Base-by-base conservation (phyloP, 2,888 invertebrate species). In the Nesidiocoris tenuis region DNA sequence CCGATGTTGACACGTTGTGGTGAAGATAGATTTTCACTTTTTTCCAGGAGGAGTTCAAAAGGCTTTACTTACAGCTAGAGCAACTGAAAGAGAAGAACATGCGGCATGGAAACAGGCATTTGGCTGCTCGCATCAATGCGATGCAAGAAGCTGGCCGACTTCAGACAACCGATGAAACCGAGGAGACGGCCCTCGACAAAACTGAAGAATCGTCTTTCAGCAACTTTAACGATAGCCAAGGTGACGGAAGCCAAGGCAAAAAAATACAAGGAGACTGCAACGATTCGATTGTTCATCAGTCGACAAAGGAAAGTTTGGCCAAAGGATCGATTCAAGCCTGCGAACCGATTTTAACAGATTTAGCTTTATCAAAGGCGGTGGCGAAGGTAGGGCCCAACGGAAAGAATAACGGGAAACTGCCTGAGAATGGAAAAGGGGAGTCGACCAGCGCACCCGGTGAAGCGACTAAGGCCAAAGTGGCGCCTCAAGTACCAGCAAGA, bases 31-130 rank as follows among this genome's bases (percentile, higher is more conserved):
- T 3, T 59, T 59, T 59, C 3, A 59, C 55, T 67, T 61, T 75
- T 70, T 83, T 83, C 0, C 83, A 92, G 92, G 93, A 94, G 83
- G 94, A 94, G 85, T 93, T 94, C 82, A 87, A 89, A 79, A 89
- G 93, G 79, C 86, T 94, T 55, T 92, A 91, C 84, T 90, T 90
- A 57, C 93, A 94, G 82, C 85, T 94, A 59, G 93, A 93, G 80
- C 85, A 90, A 77, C 86, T 94, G n/a, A 90, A 91, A 79, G 94
- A 94, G 81, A 88, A 91, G 77, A 90, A 90, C 82, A 87, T 89
- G 86, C 88, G 92, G 78, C 87, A 91, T 18, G 89, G 91, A 0
- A 92, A 92, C 81, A 87, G 90, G 18, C 89, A 90, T 76, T 85
- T 94, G 78, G 90, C 90, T 16, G 88, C 90, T 74, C 91, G 91